Conservation (phyloP, 2,797 vertebrate genomes). For the Alauda arvensis region DNA sequence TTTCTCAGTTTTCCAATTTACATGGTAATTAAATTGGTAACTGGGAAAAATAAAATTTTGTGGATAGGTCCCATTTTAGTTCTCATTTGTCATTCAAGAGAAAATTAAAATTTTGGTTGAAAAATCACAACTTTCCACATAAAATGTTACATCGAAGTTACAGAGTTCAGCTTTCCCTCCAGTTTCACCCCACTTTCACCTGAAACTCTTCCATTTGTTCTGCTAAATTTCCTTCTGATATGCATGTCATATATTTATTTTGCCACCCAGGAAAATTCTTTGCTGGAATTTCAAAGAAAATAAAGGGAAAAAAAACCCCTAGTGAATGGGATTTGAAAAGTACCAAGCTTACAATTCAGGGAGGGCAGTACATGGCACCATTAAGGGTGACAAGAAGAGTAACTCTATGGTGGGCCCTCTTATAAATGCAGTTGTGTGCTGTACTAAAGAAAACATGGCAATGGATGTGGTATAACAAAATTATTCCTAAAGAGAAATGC, state of each 20-base stretch:
- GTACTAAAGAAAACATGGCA: conserved; percentile 76
- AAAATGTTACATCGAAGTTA: neutral
- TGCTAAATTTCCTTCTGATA: neutral
- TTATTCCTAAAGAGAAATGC: conserved; percentile 81
- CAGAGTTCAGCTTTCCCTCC: neutral
- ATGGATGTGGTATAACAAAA: conserved; percentile 80
- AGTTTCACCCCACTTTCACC: neutral
- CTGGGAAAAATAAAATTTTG: neutral
- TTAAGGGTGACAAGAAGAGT: conserved; percentile 72
- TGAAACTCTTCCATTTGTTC: neutral
- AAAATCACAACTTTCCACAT: neutral
- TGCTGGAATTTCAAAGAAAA: conserved; percentile 60
- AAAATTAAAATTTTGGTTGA: neutral
- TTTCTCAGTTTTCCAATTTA: neutral
- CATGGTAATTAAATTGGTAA: neutral
- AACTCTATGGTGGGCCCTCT: conserved; percentile 74
- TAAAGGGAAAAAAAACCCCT: neutral
- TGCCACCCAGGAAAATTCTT: conserved; percentile 57
- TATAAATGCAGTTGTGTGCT: conserved; percentile 73
- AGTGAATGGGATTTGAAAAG: conserved; percentile 62
- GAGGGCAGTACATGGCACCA: conserved; percentile 60
- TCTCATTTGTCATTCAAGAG: neutral
- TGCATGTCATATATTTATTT: conserved; percentile 32
- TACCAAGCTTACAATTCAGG: conserved; percentile 60
- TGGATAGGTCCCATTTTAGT: neutral